Base-by-base conservation (phyloP, 2,888 invertebrate genomes). In the Stenichneumon culpator region DNA sequence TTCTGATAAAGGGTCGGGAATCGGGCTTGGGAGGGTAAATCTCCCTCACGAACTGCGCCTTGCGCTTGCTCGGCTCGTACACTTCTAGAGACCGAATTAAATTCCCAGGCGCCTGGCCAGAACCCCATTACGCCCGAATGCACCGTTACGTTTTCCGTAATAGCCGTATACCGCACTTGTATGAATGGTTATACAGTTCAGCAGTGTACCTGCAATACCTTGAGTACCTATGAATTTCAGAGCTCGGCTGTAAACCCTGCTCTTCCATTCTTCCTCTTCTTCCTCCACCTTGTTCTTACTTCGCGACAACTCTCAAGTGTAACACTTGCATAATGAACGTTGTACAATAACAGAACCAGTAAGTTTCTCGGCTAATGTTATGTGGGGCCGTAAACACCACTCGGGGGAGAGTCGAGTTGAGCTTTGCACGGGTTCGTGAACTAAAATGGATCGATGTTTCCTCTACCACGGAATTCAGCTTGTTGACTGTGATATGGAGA, bases 31-130 rank as follows among this genome's bases (percentile, higher is more conserved):
- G 36, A 68, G 68, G 68, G 67, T 77, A 67, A 77, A 67, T 68
- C 77, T 39, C 67, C 74, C 77, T 68, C 54, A 39, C 68, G 50
- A 25, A 57, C 57, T 67, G 54, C 39, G 68, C 36, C 68, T 67
- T 68, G 39, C 75, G 67, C 52, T 67, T n/a, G 67, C 77, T 28
- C 52, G n/a, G 52, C 65, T 50, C 67, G 22, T 63, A 67, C 44
- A 57, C 44, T 63, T 47, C 22, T 32, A 22, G 70, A 69, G 52
- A 54, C 70, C 82, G 82, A 82, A 82, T 78, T 82, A 82, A 82
- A 82, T 82, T 82, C 65, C 77, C 65, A 77, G 67, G 77, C 65
- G 67, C 50, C 65, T 19, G 19, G 70, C 75, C 65, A 50, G 79
- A 65, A 57, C 78, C 69, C 57, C 7, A 7, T 67, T 54, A 19